Evolutionary conservation across 2,113 vertebrate species (phyloP), one percentile per base, ranked within the genome.

Genomic region (pig (Sus scrofa)): DNA sequence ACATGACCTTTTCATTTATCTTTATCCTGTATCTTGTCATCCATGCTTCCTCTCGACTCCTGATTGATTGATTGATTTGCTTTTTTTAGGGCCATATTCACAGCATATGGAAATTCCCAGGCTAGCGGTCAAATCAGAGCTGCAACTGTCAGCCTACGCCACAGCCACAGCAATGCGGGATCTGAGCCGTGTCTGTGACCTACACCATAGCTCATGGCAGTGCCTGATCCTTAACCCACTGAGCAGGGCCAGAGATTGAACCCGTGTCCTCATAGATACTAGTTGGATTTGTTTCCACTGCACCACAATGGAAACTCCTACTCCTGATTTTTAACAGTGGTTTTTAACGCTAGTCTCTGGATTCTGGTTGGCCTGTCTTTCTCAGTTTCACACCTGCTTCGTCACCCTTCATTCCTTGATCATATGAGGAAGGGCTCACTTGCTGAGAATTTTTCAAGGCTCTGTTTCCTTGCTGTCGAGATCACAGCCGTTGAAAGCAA

Each of bases 1-100:
- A 0, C 24, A 62, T 13, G 1, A 24, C 34, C 0, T 1, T 52
- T 37, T 3, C 37, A 74, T 4, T 71, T 34, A 6, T 30, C 65
- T 4, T 71, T 34, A 6, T 30, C 39, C 11, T 0, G 0, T 60
- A 7, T 70, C 18, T 93, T 19, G 6, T 32, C 2, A 0, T 37
- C 12, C n/a, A 37, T 34, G 30, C 77, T 89, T 56, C 39, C n/a
- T 50, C 44, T 27, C 0, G 0, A 26, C 3, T n/a, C 7, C 90
- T 39, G 32, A 5, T 50, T 67, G 10, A 44, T 44, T 44, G 4
- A 44, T 44, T 44, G 4, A 44, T 44, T 44, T 44, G 44, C 44
- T 44, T 44, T 44, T 44, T 44, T 44, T 44, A 44, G 44, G 44
- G 44, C 44, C 8, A 8, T 8, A 44, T 8, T 44, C 44, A 44